These are phyloP conservation scores for Aspidapion aeneum DNA, from an alignment of 2,888 invertebrate genomes.

Conservation along the genomic window DNA sequence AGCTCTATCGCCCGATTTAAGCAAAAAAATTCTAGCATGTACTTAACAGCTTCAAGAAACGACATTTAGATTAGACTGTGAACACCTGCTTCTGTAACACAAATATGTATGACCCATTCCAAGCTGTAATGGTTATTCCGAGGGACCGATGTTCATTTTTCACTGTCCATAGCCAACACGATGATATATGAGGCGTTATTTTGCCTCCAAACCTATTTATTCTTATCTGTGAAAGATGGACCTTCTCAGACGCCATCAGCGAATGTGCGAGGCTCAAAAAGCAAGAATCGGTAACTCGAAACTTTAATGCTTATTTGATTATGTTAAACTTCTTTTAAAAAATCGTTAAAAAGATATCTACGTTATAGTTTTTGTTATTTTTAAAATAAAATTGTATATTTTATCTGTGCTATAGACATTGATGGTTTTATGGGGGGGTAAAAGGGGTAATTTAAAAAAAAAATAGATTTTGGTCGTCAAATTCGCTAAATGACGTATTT, in stretches of 20 bases:
- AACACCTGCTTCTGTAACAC: neutral
- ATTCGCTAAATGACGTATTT: no score
- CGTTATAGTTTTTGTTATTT: no score
- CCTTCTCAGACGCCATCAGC: neutral
- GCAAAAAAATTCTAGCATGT: neutral
- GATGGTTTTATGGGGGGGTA: no score
- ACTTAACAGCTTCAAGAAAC: neutral
- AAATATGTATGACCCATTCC: conserved; percentile 29
- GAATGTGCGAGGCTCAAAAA: neutral
- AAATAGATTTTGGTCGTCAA: no score
- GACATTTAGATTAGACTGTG: conserved; percentile 27
- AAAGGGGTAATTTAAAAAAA: no score
- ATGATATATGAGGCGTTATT: conserved; percentile 38
- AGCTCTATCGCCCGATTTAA: no score
- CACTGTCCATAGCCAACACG: conserved; percentile 34
- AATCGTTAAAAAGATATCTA: neutral
- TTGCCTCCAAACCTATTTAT: conserved; percentile 25
- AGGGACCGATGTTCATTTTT: conserved; percentile 37
- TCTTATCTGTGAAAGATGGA: conserved; percentile 8
- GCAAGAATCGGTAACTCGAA: neutral
- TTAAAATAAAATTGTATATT: no score
- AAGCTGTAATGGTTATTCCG: conserved; percentile 26
- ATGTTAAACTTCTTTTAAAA: no score
- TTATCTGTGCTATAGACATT: no score
- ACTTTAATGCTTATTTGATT: neutral